A percentile compares a stretch with the other conserved stretches of the same genome.
Conservation (phyloP, 2,113 vertebrate genomes). For the Lycaon pictus region DNA sequence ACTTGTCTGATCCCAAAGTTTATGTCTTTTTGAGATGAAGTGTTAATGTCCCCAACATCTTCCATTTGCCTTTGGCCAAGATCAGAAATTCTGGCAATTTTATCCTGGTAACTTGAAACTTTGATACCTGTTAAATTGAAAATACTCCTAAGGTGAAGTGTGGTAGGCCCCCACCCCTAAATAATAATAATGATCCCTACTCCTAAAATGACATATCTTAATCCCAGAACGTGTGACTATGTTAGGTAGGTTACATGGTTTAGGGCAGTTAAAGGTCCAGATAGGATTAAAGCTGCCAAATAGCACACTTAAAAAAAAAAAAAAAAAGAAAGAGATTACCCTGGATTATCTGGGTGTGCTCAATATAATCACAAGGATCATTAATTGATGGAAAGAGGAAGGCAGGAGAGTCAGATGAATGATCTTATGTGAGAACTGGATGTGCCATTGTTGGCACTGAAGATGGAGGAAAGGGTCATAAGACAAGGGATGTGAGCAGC, state of each 20-base stretch:
- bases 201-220: not conserved
- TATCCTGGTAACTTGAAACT: not conserved
- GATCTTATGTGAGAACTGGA: not conserved
- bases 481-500: not conserved
- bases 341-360: not conserved
- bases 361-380: not conserved
- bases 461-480: not conserved
- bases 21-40: not conserved
- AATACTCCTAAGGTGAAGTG: not conserved
- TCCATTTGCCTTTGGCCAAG: not conserved
- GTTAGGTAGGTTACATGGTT: no score
- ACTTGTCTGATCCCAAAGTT: not conserved
- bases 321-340: not conserved
- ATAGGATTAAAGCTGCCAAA: not conserved
- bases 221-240: not conserved
- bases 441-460: not conserved
- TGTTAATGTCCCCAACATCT: not conserved
- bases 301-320: not conserved
- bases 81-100: not conserved
- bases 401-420: not conserved
- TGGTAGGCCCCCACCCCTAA: no score
- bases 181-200: not conserved
- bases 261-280: not conserved
- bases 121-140: not conserved
- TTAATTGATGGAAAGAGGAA: not conserved